A percentile compares a stretch with the other conserved stretches of the same genome.
Conservation (phyloP, 2,113 vertebrate species). For the Nibea coibor region DNA sequence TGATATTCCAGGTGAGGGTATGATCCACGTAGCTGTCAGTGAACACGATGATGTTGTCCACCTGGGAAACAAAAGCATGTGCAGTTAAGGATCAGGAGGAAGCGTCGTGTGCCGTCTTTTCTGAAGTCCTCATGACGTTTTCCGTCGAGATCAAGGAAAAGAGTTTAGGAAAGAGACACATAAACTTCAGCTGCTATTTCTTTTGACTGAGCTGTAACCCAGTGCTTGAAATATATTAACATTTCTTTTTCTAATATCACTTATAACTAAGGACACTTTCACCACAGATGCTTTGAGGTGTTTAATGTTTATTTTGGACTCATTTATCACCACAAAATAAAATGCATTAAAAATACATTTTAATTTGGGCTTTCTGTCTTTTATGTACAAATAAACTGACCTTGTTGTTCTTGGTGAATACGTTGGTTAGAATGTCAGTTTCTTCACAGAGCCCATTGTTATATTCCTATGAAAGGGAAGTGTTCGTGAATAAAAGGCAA, state of each 20-base stretch:
- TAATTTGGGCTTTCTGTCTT: background rate
- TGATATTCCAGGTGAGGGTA: rapidly evolving
- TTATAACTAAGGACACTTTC: too few relatives aligned
- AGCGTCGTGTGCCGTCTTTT: too few relatives aligned
- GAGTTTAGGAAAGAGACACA: background rate
- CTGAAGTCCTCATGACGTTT: too few relatives aligned
- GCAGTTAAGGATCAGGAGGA: background rate
- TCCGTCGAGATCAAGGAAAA: too few relatives aligned
- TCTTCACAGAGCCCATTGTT: rapidly evolving
- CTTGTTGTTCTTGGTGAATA: slow-evolving; percentile 66
- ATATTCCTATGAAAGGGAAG: slow-evolving; percentile 45
- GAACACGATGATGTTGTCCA: slow-evolving; percentile 86
- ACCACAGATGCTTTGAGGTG: too few relatives aligned
- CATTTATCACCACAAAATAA: background rate
- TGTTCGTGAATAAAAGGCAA: background rate
- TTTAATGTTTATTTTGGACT: background rate
- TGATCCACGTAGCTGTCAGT: rapidly evolving
- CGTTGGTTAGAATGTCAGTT: rapidly evolving
- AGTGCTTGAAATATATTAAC: background rate
- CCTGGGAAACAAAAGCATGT: slow-evolving; percentile 64
- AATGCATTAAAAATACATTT: background rate
- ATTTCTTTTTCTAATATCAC: too few relatives aligned
- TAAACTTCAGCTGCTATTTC: background rate
- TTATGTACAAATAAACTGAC: slow-evolving; percentile 47
- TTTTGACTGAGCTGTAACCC: background rate